Evolutionary conservation across 1,140 invertebrate species (phyloP).

Genomic region (Tenebrio molitor): DNA sequence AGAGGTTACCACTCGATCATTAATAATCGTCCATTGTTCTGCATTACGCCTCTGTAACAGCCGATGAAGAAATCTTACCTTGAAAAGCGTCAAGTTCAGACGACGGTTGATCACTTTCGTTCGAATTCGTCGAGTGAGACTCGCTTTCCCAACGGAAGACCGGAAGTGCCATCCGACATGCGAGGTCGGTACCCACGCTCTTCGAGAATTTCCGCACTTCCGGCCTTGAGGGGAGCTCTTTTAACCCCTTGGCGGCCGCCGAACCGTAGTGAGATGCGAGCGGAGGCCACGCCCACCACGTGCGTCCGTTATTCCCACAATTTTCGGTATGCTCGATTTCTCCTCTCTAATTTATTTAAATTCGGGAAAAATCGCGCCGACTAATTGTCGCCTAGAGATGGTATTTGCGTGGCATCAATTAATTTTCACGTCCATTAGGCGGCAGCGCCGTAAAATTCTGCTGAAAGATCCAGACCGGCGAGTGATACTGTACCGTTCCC

Average conservation of each 20-base stretch:
- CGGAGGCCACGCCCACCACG: too few relatives aligned
- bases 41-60: neutral
- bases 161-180: neutral
- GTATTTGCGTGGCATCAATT: conserved; percentile 23
- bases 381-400: conserved; percentile 6
- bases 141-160: conserved; percentile 6
- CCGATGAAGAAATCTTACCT: conserved; percentile 1
- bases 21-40: conserved; percentile 11
- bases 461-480: too few relatives aligned
- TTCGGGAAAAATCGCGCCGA: neutral
- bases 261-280: too few relatives aligned
- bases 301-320: too few relatives aligned
- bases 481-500: conserved; percentile 17
- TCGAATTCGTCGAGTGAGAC: neutral
- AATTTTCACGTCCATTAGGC: conserved; percentile 10
- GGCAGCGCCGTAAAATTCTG: neutral
- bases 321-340: conserved; percentile 21
- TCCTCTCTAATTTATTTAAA: conserved; percentile 1
- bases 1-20: conserved; percentile 4
- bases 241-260: too few relatives aligned
- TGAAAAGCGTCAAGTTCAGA: conserved; percentile 9
- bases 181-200: too few relatives aligned
- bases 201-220: neutral
- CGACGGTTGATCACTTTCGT: neutral
- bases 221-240: neutral